Evolutionary conservation across 2,888 invertebrate genomes (phyloP).

Genomic region (Magallana nippona): DNA sequence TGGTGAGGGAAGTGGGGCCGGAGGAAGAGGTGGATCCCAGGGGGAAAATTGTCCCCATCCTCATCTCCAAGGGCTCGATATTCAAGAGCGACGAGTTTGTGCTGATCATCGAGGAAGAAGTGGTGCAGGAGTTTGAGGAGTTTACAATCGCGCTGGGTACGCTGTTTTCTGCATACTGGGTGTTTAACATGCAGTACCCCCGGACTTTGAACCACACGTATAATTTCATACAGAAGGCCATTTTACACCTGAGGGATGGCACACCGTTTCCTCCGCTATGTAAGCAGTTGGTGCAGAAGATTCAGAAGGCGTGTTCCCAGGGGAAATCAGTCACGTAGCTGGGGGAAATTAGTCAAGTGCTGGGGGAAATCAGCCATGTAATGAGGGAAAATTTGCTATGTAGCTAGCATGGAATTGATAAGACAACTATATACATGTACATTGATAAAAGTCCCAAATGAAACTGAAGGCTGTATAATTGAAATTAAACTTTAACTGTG

Average conservation of each 20-base stretch:
- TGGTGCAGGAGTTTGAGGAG: conserved; percentile 76
- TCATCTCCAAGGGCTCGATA: conserved; percentile 73
- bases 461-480: too few species aligned
- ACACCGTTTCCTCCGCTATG: conserved; percentile 66
- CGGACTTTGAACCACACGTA: conserved; percentile 72
- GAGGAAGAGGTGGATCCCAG: conserved; percentile 72
- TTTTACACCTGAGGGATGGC: conserved; percentile 68
- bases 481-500: too few species aligned
- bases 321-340: background rate
- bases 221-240: conserved; percentile 73
- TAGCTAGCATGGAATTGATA: too few species aligned
- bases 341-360: too few species aligned
- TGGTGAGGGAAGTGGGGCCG: conserved; percentile 71
- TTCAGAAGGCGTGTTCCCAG: conserved; percentile 48
- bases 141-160: conserved; percentile 75
- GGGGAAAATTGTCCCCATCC: conserved; percentile 75
- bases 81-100: conserved; percentile 75
- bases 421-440: too few species aligned
- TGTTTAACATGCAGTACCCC: conserved; percentile 76
- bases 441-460: too few species aligned
- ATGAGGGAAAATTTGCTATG: too few species aligned
- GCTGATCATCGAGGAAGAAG: conserved; percentile 73
- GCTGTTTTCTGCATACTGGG: conserved; percentile 75
- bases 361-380: too few species aligned
- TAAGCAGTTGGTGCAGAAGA: conserved; percentile 65